Evolutionary conservation across 2,797 vertebrate species (phyloP).

Genomic region (Tangara arthus): DNA sequence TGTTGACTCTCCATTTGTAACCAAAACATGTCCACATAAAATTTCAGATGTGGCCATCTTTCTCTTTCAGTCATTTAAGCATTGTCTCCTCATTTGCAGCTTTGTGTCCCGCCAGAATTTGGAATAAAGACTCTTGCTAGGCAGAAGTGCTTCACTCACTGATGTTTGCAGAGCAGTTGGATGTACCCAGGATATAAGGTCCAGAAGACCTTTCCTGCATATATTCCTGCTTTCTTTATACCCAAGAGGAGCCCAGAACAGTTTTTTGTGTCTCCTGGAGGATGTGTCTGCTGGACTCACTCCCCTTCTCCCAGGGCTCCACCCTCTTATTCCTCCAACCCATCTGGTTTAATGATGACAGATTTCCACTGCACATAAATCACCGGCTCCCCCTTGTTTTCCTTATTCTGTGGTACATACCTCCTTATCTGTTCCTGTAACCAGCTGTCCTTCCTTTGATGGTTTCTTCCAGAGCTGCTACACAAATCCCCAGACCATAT

Average conservation of each 20-base stretch:
- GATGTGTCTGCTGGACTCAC: not conserved
- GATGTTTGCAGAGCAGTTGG: not conserved
- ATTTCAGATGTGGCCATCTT: not conserved
- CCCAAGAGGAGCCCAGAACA: not conserved
- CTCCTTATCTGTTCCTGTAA: constrained; percentile 8
- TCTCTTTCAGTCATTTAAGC: not conserved
- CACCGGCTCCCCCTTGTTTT: not conserved
- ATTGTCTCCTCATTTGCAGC: not conserved
- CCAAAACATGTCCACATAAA: not conserved
- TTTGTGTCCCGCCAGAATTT: not conserved
- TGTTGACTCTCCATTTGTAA: not conserved
- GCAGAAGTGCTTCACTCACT: not conserved
- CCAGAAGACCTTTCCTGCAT: not conserved
- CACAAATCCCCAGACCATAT: not conserved
- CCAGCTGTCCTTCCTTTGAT: constrained; percentile 35
- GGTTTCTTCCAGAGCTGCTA: not conserved
- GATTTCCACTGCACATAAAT: not conserved
- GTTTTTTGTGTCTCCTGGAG: not conserved
- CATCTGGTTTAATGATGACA: not conserved
- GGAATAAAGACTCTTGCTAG: not conserved
- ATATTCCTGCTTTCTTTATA: not conserved
- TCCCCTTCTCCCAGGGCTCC: not conserved
- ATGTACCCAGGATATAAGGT: not conserved
- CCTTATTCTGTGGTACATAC: not conserved
- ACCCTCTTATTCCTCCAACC: not conserved